A percentile compares a stretch with the other conserved stretches of the same genome.
Conservation (phyloP, 2,888 invertebrate species). For the Aromia moschata region DNA sequence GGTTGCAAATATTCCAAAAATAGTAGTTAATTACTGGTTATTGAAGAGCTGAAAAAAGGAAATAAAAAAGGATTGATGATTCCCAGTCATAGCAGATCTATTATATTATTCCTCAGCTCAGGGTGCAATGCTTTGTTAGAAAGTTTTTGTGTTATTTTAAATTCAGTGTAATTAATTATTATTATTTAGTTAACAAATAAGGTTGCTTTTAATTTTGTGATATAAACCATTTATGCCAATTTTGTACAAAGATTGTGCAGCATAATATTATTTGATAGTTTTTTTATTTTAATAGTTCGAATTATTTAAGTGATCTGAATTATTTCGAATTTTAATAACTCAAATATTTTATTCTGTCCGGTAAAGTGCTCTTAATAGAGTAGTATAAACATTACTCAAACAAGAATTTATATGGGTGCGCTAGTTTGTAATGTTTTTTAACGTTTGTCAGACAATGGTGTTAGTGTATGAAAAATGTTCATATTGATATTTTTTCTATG, state of each 20-base stretch:
- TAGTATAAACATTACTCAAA: conserved; percentile 50
- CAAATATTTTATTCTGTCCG: conserved; percentile 54
- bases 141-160: background rate
- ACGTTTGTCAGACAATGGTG: conserved; percentile 27
- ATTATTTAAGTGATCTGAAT: conserved; percentile 5
- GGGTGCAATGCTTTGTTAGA: no score
- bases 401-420: conserved; percentile 48
- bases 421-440: conserved; percentile 49
- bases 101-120: no score
- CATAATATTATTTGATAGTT: conserved; percentile 6
- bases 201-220: conserved; percentile 19
- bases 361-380: conserved; percentile 62
- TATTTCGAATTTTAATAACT: conserved; percentile 1
- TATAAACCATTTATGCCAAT: conserved; percentile 5
- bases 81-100: no score
- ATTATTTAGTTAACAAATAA: conserved; percentile 15
- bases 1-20: no score
- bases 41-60: no score
- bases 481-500: conserved; percentile 27
- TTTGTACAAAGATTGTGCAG: background rate
- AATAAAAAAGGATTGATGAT: no score
- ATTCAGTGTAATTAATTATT: no score
- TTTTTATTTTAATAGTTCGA: background rate
- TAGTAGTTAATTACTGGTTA: no score
- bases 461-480: conserved; percentile 24